Conservation (phyloP, 2,888 invertebrate genomes). For the Mantis religiosa region DNA sequence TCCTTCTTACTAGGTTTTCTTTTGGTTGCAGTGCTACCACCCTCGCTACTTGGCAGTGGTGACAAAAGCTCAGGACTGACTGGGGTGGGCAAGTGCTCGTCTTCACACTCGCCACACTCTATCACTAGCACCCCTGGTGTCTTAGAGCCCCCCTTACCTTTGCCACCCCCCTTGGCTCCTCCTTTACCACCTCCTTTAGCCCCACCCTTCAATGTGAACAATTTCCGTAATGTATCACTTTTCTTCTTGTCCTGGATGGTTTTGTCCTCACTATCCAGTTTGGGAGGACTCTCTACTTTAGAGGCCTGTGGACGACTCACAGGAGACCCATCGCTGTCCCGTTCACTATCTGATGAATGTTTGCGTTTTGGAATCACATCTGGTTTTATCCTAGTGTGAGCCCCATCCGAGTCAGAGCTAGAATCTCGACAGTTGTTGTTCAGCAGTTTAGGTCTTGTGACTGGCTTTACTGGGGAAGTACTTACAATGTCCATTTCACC, state of each 20-base stretch:
- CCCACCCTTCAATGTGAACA: constrained; percentile 45
- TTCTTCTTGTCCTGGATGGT: constrained; percentile 65
- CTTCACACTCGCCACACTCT: constrained; percentile 49
- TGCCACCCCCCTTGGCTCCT: constrained; percentile 65
- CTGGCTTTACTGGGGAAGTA: neutral
- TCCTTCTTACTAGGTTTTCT: neutral
- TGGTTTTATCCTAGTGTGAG: neutral
- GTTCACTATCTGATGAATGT: neutral
- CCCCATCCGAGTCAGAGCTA: constrained; percentile 6
- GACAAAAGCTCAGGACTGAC: constrained; percentile 37
- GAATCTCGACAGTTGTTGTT: constrained; percentile 4
- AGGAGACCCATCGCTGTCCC: neutral
- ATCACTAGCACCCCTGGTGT: constrained; percentile 66
- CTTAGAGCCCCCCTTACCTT: constrained; percentile 42
- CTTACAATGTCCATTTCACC: constrained; percentile 19
- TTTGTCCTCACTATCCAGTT: constrained; percentile 49
- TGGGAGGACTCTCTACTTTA: constrained; percentile 44
- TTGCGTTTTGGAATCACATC: neutral
- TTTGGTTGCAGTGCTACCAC: neutral
- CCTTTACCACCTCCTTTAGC: constrained; percentile 39
- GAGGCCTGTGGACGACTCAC: constrained; percentile 35
- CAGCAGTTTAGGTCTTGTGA: neutral
- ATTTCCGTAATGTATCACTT: constrained; percentile 60
- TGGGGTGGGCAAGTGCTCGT: constrained; percentile 35
- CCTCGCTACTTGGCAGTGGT: constrained; percentile 36